phyloP scores from a whole-genome alignment of 2,888 invertebrate genomes.

The Oxycera nigricornis region DNA sequence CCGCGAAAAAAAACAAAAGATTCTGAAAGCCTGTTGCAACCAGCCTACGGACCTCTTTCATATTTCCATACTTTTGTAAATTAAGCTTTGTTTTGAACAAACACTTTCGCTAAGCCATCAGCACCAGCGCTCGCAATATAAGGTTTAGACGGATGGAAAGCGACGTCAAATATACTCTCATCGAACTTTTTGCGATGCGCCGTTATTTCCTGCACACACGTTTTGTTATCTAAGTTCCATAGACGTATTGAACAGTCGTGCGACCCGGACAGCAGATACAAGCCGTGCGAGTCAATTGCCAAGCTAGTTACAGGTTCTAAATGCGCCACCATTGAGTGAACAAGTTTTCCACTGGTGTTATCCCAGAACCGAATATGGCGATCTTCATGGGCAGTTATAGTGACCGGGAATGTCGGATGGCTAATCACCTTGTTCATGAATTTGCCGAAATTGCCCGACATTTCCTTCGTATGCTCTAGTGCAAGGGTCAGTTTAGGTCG shows the following conservation, averaged over 20 bases:
- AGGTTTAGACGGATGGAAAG: conserved; percentile 98
- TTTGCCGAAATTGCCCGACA: conserved; percentile 65
- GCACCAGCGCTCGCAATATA: conserved; percentile 99
- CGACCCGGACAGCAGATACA: conserved; percentile 96
- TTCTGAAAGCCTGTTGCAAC: too few species aligned
- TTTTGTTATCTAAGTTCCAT: conserved; percentile 99
- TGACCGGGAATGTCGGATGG: conserved; percentile 94
- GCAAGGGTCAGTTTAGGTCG: conserved; percentile 75
- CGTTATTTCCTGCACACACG: conserved; percentile 99
- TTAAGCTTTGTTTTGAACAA: conserved; percentile 69
- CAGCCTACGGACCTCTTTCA: too few species aligned
- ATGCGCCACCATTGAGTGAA: conserved; percentile 99
- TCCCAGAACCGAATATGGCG: conserved; percentile 99
- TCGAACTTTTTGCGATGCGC: conserved; percentile 99
- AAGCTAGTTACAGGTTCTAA: conserved; percentile 97
- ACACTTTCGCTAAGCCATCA: conserved; percentile 98
- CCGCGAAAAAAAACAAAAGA: too few species aligned
- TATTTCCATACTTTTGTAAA: conserved; percentile 11
- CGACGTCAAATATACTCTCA: conserved; percentile 98
- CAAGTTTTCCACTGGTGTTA: conserved; percentile 90
- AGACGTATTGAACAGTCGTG: conserved; percentile 98
- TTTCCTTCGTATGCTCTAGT: conserved; percentile 83
- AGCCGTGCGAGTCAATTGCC: conserved; percentile 97
- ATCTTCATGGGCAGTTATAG: conserved; percentile 98
- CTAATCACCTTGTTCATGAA: conserved; percentile 84